Evolutionary conservation across 2,113 vertebrate species (phyloP).

Genomic region (Neolamprologus hecqui): DNA sequence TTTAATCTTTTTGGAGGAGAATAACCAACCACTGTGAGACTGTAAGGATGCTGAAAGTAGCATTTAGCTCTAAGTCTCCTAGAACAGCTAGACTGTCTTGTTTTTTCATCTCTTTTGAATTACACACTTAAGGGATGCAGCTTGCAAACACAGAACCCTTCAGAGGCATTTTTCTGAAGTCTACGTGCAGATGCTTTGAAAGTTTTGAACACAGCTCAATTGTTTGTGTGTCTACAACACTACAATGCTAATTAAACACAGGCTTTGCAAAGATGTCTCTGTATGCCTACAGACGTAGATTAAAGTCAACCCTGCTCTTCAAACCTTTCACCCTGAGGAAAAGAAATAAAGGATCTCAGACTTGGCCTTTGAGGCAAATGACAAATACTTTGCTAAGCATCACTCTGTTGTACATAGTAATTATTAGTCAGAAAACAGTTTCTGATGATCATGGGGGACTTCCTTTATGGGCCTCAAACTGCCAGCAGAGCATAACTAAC

Average conservation of each 20-base stretch:
- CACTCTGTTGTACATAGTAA: background rate
- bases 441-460: constrained; percentile 4
- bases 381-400: background rate
- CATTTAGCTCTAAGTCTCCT: background rate
- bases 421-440: background rate
- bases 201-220: background rate
- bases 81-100: background rate
- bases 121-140: background rate
- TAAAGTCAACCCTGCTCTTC: background rate
- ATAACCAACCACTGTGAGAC: background rate
- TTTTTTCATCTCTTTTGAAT: background rate
- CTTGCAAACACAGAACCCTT: background rate
- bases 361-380: background rate
- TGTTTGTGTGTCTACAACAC: background rate
- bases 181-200: background rate
- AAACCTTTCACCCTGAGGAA: background rate
- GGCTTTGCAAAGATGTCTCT: background rate
- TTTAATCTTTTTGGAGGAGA: background rate
- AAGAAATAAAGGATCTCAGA: background rate
- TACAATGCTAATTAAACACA: background rate
- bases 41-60: background rate
- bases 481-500: background rate
- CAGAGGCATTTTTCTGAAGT: background rate
- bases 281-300: background rate
- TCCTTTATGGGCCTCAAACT: constrained; percentile 1